Percentiles rank a stretch among this genome's conserved stretches.
These are phyloP conservation scores for Hermaeophaga mercurialis DNA, from an alignment of 2,888 invertebrate species.

Conservation along the genomic window DNA sequence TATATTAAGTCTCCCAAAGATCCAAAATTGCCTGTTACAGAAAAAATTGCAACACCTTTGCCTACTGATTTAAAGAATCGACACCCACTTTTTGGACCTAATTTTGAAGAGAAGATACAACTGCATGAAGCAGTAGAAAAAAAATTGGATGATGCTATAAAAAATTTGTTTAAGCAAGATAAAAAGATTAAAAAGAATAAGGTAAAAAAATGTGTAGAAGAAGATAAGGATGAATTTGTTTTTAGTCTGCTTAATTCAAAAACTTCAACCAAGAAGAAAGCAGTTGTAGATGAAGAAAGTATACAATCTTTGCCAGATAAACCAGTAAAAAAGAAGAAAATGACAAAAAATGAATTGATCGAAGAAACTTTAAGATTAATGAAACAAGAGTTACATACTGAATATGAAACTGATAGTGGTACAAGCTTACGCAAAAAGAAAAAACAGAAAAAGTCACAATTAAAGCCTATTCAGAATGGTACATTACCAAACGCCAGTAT, in stretches of 20 bases:
- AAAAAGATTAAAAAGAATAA: conserved; percentile 31
- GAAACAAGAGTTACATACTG: conserved; percentile 17
- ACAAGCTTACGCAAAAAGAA: conserved; percentile 7
- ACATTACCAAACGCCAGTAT: background rate
- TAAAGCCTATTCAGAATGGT: background rate
- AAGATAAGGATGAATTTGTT: conserved; percentile 28
- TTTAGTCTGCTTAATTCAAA: conserved; percentile 28
- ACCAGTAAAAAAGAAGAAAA: conserved; percentile 14
- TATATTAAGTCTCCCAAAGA: conserved; percentile 37
- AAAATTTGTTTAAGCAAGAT: conserved; percentile 27
- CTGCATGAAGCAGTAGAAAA: conserved; percentile 41
- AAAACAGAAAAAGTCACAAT: conserved; percentile 20
- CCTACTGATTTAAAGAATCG: conserved; percentile 45
- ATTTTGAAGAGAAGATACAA: conserved; percentile 45
- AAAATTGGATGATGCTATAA: conserved; percentile 39
- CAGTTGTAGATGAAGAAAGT: conserved; percentile 9
- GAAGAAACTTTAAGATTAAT: conserved; percentile 14
- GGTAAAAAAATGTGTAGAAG: conserved; percentile 19
- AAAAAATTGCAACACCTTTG: conserved; percentile 33
- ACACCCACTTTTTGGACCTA: conserved; percentile 49
- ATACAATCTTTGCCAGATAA: conserved; percentile 8
- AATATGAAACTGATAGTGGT: conserved; percentile 17
- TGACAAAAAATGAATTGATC: conserved; percentile 16
- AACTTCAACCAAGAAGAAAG: conserved; percentile 8
- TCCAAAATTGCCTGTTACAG: conserved; percentile 22